Conservation (phyloP, 1,140 invertebrate genomes). For the Schlechtendalia chinensis region DNA sequence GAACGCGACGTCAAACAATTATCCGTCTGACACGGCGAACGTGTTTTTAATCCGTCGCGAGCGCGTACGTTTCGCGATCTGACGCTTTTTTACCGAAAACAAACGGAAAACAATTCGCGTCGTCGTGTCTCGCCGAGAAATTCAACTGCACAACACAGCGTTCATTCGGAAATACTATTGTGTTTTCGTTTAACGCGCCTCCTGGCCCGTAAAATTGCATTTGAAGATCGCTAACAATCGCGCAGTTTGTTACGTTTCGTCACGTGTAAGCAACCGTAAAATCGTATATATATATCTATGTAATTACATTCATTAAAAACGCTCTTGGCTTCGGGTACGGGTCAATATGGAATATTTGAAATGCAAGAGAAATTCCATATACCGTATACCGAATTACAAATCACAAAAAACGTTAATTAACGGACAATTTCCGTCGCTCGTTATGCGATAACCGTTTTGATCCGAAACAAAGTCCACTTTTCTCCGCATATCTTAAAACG, state of each 20-base stretch:
- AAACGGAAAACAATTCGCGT: no score
- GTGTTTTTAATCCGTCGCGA: no score
- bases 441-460: slow-evolving; percentile 19
- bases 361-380: slow-evolving; percentile 19
- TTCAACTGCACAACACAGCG: no score
- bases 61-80: no score
- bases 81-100: no score
- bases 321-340: background rate
- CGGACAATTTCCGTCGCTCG: slow-evolving; percentile 4
- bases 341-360: background rate
- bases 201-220: slow-evolving; percentile 9
- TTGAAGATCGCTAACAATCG: background rate
- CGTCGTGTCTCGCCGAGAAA: no score
- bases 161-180: background rate
- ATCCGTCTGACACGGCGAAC: no score
- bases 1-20: no score
- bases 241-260: background rate
- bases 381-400: slow-evolving; percentile 18
- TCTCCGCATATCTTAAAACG: slow-evolving; percentile 11
- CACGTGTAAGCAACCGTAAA: background rate
- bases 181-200: background rate
- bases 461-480: slow-evolving; percentile 20
- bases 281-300: background rate
- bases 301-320: slow-evolving; percentile 28
- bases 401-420: slow-evolving; percentile 26